A percentile compares a stretch with the other conserved stretches of the same genome.
Evolutionary conservation across 2,113 vertebrate species (phyloP).

Genomic region (Chionis minor): DNA sequence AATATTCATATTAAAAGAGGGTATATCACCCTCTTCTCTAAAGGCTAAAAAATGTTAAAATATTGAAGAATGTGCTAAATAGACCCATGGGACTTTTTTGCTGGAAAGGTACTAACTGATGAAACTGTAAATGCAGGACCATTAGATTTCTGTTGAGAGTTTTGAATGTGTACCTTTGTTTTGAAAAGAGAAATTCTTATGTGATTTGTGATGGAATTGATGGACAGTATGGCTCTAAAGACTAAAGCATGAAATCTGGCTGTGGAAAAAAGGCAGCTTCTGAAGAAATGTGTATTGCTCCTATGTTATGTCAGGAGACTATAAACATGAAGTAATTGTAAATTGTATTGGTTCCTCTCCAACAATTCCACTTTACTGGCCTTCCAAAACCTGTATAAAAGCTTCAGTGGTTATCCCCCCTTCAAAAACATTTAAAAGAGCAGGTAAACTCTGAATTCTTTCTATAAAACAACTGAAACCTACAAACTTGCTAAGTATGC

Average conservation of each 20-base stretch:
- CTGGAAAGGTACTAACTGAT: background rate
- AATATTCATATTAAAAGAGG: slow-evolving; percentile 28
- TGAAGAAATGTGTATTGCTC: background rate
- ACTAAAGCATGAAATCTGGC: background rate
- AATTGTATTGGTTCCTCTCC: background rate
- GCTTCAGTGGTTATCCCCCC: background rate
- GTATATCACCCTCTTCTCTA: slow-evolving; percentile 13
- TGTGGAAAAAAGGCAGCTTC: background rate
- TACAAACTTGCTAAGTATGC: background rate
- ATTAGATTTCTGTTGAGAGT: slow-evolving; percentile 8
- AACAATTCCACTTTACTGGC: background rate
- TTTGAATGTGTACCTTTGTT: background rate
- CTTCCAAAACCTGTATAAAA: background rate
- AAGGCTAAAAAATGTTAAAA: background rate
- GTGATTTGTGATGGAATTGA: background rate
- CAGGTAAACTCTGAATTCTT: background rate
- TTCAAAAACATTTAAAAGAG: background rate
- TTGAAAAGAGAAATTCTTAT: background rate
- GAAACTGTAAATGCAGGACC: slow-evolving; percentile 16
- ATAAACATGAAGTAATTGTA: background rate
- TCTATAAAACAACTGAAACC: background rate
- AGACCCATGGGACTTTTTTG: background rate
- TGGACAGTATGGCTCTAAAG: background rate
- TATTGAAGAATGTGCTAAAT: background rate
- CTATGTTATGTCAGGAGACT: background rate